These are phyloP conservation scores for Sinocyclocheilus grahami DNA, from an alignment of 2,113 vertebrate genomes.

Conservation along the genomic window DNA sequence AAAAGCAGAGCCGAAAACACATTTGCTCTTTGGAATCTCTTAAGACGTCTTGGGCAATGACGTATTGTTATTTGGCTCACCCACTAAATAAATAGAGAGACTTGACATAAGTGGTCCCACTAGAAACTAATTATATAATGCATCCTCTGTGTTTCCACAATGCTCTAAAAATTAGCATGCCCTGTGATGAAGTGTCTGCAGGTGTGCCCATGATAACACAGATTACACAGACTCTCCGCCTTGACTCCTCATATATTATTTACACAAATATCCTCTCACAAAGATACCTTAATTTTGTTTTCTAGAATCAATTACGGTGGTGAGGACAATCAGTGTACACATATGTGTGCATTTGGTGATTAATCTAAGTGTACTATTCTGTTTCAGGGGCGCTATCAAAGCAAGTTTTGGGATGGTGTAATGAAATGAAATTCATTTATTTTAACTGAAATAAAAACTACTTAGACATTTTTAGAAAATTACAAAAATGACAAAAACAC, in stretches of 20 bases:
- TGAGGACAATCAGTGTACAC: not conserved
- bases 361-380: not conserved
- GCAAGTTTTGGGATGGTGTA: not conserved
- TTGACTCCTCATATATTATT: constrained; percentile 34
- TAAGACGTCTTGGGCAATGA: not conserved
- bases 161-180: constrained; percentile 41
- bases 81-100: constrained; percentile 14
- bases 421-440: not conserved
- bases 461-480: too few relatives aligned
- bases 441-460: too few relatives aligned
- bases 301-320: not conserved
- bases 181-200: constrained; percentile 53
- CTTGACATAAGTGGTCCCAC: constrained; percentile 46
- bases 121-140: constrained; percentile 49
- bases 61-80: not conserved
- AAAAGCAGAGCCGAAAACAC: constrained; percentile 21
- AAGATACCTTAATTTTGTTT: not conserved
- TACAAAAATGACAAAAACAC: too few relatives aligned
- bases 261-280: constrained; percentile 4
- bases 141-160: constrained; percentile 50
- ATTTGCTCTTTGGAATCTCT: constrained; percentile 16
- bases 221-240: constrained; percentile 33
- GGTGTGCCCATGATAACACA: constrained; percentile 49
- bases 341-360: not conserved
- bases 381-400: not conserved